Base-by-base conservation (phyloP, 2,113 vertebrate species). In the Parus major region DNA sequence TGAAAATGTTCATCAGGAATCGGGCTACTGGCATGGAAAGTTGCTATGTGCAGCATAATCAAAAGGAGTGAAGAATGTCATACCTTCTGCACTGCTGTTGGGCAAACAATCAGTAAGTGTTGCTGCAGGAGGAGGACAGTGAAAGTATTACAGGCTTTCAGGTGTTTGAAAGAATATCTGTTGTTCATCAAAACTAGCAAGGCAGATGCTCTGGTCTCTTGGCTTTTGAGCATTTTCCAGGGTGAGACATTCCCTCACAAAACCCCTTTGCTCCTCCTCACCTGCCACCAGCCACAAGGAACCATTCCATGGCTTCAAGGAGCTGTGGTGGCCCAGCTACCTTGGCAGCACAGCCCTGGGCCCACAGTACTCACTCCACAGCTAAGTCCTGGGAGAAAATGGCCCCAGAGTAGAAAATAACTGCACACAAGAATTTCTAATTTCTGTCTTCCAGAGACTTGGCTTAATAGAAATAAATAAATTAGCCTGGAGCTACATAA, bases 381-480 rank as follows among this genome's bases (percentile, higher is more conserved):
- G 56, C 41, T 35, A 24, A 82, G 59, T 28, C 59, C 96, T 41
- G 76, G 72, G 60, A 94, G 73, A 76, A 94, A 91, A 63, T 24
- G 11, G 20, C 56, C 31, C 39, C 7, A 21, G 75, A 86, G 49
- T 17, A 22, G 7, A 75, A 87, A 65, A 66, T 49, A 83, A 88
- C 47, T 4, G 0, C 9, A 19, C 3, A 8, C 47, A 56, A 79
- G 65, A 76, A 87, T 24, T 81, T 50, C 72, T 81, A 35, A 56
- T 93, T 94, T 93, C 91, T 82, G 65, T 29, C 83, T 89, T 49
- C 73, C 66, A 55, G 52, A 22, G 12, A n/a, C 23, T 61, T 65
- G n/a, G 31, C 55, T 88, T 92, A 89, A 80, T 65, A 92, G 82
- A 96, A 97, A 96, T 76, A 97, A 97, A 95, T 88, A 93, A 96